phyloP scores from a whole-genome alignment of 2,113 vertebrate species.

The Morone chrysops region DNA sequence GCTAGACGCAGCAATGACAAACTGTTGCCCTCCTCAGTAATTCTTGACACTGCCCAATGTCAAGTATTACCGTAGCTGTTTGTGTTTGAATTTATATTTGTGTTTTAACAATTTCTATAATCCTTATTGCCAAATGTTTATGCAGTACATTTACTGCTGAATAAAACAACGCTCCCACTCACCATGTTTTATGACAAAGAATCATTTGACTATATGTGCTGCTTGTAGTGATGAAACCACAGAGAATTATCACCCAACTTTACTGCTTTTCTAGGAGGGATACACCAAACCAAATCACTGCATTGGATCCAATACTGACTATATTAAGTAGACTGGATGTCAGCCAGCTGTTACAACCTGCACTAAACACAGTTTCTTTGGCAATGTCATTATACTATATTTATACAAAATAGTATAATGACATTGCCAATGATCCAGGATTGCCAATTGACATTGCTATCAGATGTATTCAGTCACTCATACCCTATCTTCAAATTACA shows the following conservation, averaged over 20 bases:
- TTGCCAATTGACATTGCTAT: background rate
- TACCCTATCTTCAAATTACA: background rate
- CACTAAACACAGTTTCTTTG: background rate
- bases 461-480: background rate
- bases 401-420: too few relatives aligned
- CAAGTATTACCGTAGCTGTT: background rate
- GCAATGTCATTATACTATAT: background rate
- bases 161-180: background rate
- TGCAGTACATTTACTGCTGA: background rate
- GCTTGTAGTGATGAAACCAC: too few relatives aligned
- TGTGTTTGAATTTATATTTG: background rate
- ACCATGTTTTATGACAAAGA: background rate
- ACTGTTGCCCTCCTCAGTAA: background rate
- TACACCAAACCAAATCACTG: too few relatives aligned
- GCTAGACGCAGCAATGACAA: too few relatives aligned
- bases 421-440: too few relatives aligned
- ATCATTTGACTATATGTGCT: too few relatives aligned
- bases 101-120: background rate
- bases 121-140: background rate
- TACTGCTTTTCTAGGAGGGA: background rate
- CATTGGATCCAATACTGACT: background rate
- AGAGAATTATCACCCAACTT: too few relatives aligned
- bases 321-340: background rate
- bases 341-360: background rate
- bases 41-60: background rate